These are phyloP conservation scores for Zaprionus africanus DNA, from an alignment of 1,140 invertebrate species.

Conservation along the genomic window DNA sequence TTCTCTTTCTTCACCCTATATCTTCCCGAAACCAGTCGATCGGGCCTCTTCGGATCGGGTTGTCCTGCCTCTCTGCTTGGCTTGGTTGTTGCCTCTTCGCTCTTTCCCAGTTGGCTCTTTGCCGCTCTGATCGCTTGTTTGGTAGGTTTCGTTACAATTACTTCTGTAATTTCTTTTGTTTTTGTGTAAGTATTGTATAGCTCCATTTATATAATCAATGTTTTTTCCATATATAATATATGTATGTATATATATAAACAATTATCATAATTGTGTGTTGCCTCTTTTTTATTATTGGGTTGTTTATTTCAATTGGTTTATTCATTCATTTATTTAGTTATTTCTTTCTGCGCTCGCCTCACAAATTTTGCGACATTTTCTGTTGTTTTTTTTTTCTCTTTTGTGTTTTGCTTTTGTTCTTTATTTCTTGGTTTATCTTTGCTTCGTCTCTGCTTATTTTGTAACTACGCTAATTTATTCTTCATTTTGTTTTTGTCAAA, in stretches of 20 bases:
- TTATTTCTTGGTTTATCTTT: conserved; percentile 52
- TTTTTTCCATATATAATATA: conserved; percentile 73
- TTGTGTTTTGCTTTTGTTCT: conserved; percentile 34
- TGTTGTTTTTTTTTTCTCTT: conserved; percentile 38
- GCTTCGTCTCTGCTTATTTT: conserved; percentile 72
- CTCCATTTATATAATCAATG: conserved; percentile 80
- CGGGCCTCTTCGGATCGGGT: neutral
- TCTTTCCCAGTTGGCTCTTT: conserved; percentile 11
- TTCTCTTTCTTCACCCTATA: conserved; percentile 1
- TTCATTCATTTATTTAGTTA: conserved; percentile 17
- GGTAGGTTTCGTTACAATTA: conserved; percentile 56
- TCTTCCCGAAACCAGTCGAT: neutral
- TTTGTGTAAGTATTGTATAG: conserved; percentile 72
- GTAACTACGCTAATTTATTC: conserved; percentile 80
- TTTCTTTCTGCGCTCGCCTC: conserved; percentile 54
- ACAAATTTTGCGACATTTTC: conserved; percentile 64
- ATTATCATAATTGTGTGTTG: conserved; percentile 74
- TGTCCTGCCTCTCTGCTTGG: neutral
- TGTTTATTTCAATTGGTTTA: conserved; percentile 36
- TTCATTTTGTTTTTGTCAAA: conserved; percentile 58
- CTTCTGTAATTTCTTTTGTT: conserved; percentile 43
- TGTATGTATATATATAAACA: conserved; percentile 79
- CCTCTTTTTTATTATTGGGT: conserved; percentile 52
- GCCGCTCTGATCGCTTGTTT: conserved; percentile 32
- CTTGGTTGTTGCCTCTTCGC: neutral